Evolutionary conservation across 2,888 invertebrate species (phyloP).

Genomic region (Drosophila ezoana): DNA sequence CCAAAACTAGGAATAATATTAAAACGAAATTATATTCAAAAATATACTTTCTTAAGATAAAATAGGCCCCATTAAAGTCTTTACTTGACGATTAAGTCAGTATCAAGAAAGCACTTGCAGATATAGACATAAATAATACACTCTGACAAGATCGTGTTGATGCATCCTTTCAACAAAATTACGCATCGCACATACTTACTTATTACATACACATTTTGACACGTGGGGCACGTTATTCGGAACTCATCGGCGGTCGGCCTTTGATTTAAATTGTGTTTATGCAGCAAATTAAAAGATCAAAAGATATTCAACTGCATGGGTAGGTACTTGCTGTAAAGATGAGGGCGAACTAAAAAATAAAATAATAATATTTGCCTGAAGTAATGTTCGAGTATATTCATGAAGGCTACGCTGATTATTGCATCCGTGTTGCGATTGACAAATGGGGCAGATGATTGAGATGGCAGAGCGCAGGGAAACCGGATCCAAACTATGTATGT

Average conservation of each 20-base stretch:
- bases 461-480: not conserved
- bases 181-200: slow-evolving; percentile 45
- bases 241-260: slow-evolving; percentile 68
- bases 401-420: slow-evolving; percentile 18
- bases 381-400: slow-evolving; percentile 14
- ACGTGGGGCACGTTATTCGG: slow-evolving; percentile 55
- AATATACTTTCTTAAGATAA: not conserved
- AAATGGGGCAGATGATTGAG: slow-evolving; percentile 25
- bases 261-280: slow-evolving; percentile 84
- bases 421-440: slow-evolving; percentile 36
- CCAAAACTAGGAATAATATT: no score
- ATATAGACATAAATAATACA: slow-evolving; percentile 20
- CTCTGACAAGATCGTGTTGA: slow-evolving; percentile 37
- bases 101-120: slow-evolving; percentile 1
- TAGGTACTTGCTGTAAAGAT: slow-evolving; percentile 8
- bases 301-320: slow-evolving; percentile 50
- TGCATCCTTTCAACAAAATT: slow-evolving; percentile 52
- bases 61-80: slow-evolving; percentile 3
- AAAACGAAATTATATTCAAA: no score
- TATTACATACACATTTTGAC: slow-evolving; percentile 61
- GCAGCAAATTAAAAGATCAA: slow-evolving; percentile 84
- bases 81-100: not conserved
- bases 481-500: not conserved
- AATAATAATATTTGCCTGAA: slow-evolving; percentile 13
- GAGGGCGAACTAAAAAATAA: slow-evolving; percentile 5